Conservation (phyloP, 2,797 vertebrate genomes). For the Paguma larvata region DNA sequence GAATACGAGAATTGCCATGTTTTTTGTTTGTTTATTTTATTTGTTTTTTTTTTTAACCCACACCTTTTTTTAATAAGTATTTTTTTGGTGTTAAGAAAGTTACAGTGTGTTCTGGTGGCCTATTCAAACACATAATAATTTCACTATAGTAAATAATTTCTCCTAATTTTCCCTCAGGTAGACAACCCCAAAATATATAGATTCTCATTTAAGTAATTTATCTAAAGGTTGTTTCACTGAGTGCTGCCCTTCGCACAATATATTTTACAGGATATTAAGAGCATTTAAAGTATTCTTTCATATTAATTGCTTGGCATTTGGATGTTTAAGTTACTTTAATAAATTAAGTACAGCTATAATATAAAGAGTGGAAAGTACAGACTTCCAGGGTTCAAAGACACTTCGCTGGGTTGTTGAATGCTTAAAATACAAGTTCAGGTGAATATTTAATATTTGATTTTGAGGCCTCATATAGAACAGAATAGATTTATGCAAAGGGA, state of each 20-base stretch:
- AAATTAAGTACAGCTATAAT: constrained; percentile 87
- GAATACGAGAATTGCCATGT: too few species aligned
- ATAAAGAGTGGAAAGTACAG: constrained; percentile 84
- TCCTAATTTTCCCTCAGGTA: background rate
- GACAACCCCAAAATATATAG: background rate
- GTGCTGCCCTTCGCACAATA: constrained; percentile 80
- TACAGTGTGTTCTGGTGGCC: background rate
- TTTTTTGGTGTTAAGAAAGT: background rate
- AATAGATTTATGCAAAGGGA: constrained; percentile 84
- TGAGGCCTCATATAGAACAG: constrained; percentile 82
- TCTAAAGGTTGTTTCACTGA: constrained; percentile 60
- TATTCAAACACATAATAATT: background rate
- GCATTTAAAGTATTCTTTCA: constrained; percentile 84
- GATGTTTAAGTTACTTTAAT: constrained; percentile 87
- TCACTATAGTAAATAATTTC: background rate
- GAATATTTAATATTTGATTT: constrained; percentile 86
- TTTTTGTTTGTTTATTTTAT: too few species aligned
- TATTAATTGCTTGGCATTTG: constrained; percentile 90
- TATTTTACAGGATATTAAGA: constrained; percentile 80
- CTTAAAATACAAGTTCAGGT: constrained; percentile 85
- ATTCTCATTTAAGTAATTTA: constrained; percentile 51
- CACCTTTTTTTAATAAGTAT: background rate
- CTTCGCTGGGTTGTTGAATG: constrained; percentile 86
- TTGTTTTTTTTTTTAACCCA: too few species aligned
- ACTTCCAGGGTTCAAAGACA: constrained; percentile 82